These are phyloP conservation scores for Eclectus roratus DNA, from an alignment of 2,113 vertebrate genomes.

Conservation along the genomic window DNA sequence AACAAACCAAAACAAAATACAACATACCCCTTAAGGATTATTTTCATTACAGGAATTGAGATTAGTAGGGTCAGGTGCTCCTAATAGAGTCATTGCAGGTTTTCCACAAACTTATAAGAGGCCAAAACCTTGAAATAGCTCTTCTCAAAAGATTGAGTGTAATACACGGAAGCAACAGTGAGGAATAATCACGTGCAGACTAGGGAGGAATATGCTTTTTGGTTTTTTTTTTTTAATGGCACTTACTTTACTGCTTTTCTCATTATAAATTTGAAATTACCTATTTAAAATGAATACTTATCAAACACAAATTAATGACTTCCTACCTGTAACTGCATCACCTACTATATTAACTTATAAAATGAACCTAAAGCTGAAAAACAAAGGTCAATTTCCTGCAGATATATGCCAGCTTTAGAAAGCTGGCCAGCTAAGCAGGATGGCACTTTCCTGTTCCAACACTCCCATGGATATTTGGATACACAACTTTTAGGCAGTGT, in stretches of 20 bases:
- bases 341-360: not conserved
- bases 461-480: fast-evolving
- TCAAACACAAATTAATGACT: not conserved
- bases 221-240: not conserved
- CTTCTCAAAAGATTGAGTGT: not conserved
- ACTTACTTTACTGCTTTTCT: not conserved
- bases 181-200: not conserved
- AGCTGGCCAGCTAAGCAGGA: not conserved
- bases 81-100: not conserved
- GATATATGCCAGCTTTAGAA: not conserved
- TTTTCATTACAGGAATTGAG: not conserved
- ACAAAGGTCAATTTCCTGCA: not conserved
- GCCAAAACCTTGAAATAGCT: not conserved
- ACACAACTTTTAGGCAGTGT: fast-evolving
- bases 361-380: not conserved
- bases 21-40: not conserved
- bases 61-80: not conserved
- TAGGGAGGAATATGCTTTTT: not conserved
- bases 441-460: not conserved
- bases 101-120: not conserved
- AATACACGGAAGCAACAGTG: not conserved
- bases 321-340: not conserved
- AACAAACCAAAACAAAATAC: not conserved
- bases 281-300: not conserved
- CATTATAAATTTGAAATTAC: not conserved